Evolutionary conservation across 2,888 invertebrate genomes (phyloP).

Genomic region (Mythimna ferrago): DNA sequence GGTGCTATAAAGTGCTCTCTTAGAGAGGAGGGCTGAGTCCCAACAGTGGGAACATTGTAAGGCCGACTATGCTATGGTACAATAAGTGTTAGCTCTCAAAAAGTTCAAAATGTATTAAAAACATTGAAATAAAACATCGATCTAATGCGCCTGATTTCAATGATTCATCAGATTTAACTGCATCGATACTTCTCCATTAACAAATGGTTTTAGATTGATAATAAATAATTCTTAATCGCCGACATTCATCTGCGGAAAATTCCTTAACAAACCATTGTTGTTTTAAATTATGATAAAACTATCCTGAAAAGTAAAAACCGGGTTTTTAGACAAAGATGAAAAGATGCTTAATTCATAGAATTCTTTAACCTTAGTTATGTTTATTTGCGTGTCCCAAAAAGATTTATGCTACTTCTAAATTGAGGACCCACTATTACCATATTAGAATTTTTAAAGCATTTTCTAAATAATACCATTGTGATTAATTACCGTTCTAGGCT

Average conservation of each 20-base stretch:
- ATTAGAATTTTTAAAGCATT: background rate
- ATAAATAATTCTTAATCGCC: conserved; percentile 45
- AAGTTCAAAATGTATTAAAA: too few relatives aligned
- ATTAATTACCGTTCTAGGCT: background rate
- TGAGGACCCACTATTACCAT: background rate
- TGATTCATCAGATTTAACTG: too few relatives aligned
- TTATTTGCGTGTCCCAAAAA: conserved; percentile 13
- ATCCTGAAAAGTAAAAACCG: conserved; percentile 20
- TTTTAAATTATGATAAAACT: conserved; percentile 35
- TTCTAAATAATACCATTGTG: background rate
- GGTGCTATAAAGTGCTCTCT: background rate
- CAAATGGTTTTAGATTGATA: conserved; percentile 20
- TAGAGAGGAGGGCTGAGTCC: too few relatives aligned
- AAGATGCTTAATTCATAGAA: conserved; percentile 19
- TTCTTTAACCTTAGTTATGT: conserved; percentile 10
- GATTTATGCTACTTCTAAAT: conserved; percentile 8
- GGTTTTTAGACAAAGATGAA: conserved; percentile 14
- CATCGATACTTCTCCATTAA: too few relatives aligned
- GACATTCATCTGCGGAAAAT: conserved; percentile 29
- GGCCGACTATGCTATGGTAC: too few relatives aligned
- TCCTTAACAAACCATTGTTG: conserved; percentile 15
- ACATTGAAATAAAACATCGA: too few relatives aligned
- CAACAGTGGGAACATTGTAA: too few relatives aligned
- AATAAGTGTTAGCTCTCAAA: too few relatives aligned
- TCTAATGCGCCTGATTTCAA: too few relatives aligned